phyloP scores from a whole-genome alignment of 2,888 invertebrate species.

The Lepidocyrtinus sp. region DNA sequence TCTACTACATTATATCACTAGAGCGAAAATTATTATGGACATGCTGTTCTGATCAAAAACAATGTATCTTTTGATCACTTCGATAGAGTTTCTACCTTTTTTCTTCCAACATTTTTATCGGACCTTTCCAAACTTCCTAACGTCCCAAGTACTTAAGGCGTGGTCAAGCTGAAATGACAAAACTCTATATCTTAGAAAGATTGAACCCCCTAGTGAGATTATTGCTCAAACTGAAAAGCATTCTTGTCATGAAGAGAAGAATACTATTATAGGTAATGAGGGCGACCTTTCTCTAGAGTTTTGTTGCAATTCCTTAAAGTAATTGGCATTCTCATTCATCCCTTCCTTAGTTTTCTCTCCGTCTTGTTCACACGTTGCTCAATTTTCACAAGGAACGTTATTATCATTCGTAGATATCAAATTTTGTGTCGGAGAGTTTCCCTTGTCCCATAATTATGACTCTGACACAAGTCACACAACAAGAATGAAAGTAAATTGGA shows the following conservation, averaged over 20 bases:
- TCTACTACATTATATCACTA: conserved; percentile 2
- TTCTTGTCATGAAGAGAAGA: not conserved
- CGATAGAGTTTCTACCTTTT: conserved; percentile 1
- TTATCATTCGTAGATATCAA: conserved; percentile 14
- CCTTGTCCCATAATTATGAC: conserved; percentile 11
- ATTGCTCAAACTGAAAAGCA: not conserved
- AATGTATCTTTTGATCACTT: conserved; percentile 18
- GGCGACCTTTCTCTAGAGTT: not conserved
- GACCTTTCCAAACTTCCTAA: conserved; percentile 12
- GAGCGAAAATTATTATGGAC: conserved; percentile 14
- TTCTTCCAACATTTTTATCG: conserved; percentile 14
- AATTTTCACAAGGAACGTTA: conserved; percentile 4
- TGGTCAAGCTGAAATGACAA: conserved; percentile 15
- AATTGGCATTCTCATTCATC: not conserved
- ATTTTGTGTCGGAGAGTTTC: not conserved
- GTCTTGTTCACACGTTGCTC: conserved; percentile 1
- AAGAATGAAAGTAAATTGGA: not conserved
- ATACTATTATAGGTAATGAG: conserved; percentile 3
- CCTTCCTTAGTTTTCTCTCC: not conserved
- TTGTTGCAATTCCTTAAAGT: conserved; percentile 1
- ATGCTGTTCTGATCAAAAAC: conserved; percentile 17
- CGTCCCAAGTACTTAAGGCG: conserved; percentile 1
- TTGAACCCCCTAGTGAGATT: conserved; percentile 18
- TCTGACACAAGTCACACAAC: not conserved
- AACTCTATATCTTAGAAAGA: conserved; percentile 2